phyloP scores from a whole-genome alignment of 2,797 vertebrate species.

The Sternarchorhynchus goeldii region DNA sequence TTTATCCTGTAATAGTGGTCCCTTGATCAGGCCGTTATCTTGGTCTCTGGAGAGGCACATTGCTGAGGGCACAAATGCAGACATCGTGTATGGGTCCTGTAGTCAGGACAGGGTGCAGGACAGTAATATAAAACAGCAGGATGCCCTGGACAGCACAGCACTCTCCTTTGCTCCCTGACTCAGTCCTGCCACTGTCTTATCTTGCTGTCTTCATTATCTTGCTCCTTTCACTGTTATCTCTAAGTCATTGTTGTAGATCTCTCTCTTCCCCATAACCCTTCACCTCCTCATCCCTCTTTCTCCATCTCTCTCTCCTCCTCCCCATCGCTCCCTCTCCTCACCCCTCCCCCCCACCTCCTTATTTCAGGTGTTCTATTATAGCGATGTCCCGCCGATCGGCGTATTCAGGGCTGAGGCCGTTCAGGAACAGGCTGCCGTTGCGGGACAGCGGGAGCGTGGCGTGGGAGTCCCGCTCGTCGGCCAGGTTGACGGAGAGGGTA shows the following conservation, averaged over 20 bases:
- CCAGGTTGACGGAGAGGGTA: slow-evolving; percentile 89
- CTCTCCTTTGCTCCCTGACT: no score
- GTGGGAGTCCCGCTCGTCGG: slow-evolving; percentile 84
- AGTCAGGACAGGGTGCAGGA: no score
- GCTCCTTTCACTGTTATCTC: no score
- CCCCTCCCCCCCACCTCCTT: slow-evolving; percentile 51
- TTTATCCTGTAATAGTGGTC: neutral
- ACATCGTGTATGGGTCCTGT: no score
- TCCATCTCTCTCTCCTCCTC: neutral
- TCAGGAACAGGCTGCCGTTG: slow-evolving; percentile 93
- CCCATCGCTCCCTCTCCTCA: neutral
- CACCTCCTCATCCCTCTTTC: neutral
- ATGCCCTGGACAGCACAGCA: no score
- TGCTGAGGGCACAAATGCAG: neutral
- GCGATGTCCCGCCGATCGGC: slow-evolving; percentile 84
- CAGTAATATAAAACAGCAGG: no score
- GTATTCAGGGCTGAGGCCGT: slow-evolving; percentile 93
- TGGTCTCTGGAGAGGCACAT: neutral
- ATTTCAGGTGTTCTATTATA: slow-evolving; percentile 89
- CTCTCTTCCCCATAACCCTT: no score
- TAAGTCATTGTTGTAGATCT: no score
- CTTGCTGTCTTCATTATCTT: no score
- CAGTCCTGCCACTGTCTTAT: no score
- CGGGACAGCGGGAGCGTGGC: slow-evolving; percentile 82
- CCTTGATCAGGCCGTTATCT: slow-evolving; percentile 2